Percentiles rank a stretch among this genome's conserved stretches.
phyloP scores from a whole-genome alignment of 2,888 invertebrate species.

The Ophraella communa region DNA sequence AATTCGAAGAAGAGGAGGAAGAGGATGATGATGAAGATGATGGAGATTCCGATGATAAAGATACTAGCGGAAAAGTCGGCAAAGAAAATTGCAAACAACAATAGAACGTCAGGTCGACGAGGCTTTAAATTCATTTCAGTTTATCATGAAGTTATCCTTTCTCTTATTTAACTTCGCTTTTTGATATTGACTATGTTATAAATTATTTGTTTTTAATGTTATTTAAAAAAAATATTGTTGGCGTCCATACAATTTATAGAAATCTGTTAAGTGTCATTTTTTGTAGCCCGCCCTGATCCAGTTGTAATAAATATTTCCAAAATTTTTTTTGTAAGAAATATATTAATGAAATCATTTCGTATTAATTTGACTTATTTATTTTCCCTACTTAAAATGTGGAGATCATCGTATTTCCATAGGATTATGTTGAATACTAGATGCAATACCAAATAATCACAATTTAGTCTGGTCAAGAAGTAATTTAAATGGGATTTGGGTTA shows the following conservation, averaged over 20 bases:
- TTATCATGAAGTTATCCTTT: neutral
- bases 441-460: no score
- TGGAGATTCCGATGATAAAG: conserved; percentile 63
- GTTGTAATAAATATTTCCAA: conserved; percentile 31
- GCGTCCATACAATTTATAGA: conserved; percentile 10
- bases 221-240: conserved; percentile 24
- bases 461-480: no score
- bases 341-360: conserved; percentile 28
- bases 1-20: conserved; percentile 79
- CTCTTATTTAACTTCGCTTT: neutral
- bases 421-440: no score
- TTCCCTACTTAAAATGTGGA: neutral
- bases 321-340: conserved; percentile 35
- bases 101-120: conserved; percentile 36
- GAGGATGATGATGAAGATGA: conserved; percentile 82
- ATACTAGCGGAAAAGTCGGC: conserved; percentile 41
- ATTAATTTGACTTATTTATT: conserved; percentile 13
- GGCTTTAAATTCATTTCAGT: neutral
- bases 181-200: neutral
- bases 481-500: no score
- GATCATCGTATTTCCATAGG: neutral
- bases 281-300: conserved; percentile 9
- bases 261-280: conserved; percentile 22
- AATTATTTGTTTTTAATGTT: conserved; percentile 2
- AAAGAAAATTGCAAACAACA: conserved; percentile 59